phyloP scores from a whole-genome alignment of 2,113 vertebrate genomes.

The Hypomesus transpacificus region DNA sequence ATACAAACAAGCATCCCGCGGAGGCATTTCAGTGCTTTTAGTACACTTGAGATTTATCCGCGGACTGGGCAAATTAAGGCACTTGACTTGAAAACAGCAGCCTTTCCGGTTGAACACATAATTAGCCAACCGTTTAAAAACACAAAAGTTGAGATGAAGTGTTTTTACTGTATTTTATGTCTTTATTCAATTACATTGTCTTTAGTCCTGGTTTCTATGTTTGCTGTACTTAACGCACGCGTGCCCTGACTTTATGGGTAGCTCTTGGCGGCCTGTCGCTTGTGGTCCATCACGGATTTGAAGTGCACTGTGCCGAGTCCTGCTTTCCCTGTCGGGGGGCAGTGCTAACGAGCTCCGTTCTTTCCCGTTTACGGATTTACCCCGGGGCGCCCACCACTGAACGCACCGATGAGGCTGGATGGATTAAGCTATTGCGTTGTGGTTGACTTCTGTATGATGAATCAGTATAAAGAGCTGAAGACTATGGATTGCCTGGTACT shows the following conservation, averaged over 20 bases:
- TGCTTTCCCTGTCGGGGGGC: slow-evolving; percentile 60
- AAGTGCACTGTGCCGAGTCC: slow-evolving; percentile 13
- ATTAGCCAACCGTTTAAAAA: background rate
- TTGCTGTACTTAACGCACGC: slow-evolving; percentile 2
- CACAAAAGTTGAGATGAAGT: background rate
- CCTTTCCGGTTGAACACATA: too few relatives aligned
- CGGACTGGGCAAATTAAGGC: background rate
- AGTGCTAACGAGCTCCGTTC: slow-evolving; percentile 67
- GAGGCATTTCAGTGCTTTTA: slow-evolving; percentile 3
- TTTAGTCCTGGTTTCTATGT: background rate
- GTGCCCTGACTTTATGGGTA: background rate
- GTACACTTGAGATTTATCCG: background rate
- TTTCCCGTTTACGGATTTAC: slow-evolving; percentile 58
- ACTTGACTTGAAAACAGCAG: background rate
- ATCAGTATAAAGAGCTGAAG: slow-evolving; percentile 26
- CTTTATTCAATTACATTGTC: background rate
- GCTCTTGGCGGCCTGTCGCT: slow-evolving; percentile 62
- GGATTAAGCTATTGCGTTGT: slow-evolving; percentile 35
- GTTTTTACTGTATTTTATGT: background rate
- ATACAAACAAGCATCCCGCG: slow-evolving; percentile 32
- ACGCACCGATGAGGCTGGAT: slow-evolving; percentile 37
- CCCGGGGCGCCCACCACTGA: slow-evolving; percentile 57
- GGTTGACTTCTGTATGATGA: slow-evolving; percentile 12
- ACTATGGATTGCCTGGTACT: slow-evolving; percentile 23
- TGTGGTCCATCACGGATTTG: slow-evolving; percentile 59